Conservation (phyloP, 2,797 vertebrate species). For the Chiroxiphia lanceolata region DNA sequence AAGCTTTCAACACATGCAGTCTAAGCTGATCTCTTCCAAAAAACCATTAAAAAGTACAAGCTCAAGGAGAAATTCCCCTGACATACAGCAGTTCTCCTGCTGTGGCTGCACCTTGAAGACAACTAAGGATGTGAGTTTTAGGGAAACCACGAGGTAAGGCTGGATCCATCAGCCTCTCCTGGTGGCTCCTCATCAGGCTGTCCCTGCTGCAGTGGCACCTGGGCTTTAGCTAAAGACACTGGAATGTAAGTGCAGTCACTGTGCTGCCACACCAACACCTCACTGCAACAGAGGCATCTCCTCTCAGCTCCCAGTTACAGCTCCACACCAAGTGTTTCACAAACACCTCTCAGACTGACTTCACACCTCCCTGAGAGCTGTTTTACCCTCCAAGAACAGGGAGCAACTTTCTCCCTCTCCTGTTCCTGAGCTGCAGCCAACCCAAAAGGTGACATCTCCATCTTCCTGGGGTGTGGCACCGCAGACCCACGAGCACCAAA, state of each 20-base stretch:
- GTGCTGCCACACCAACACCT: not conserved
- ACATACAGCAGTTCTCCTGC: not conserved
- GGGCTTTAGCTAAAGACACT: too few relatives aligned
- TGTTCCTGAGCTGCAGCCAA: not conserved
- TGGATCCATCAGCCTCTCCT: not conserved
- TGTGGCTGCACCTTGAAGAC: not conserved
- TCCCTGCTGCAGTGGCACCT: not conserved
- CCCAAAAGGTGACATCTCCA: not conserved
- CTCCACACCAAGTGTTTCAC: not conserved
- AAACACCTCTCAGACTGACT: not conserved
- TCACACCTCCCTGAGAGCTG: not conserved
- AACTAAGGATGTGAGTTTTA: not conserved
- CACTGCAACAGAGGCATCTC: not conserved
- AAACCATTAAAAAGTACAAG: not conserved
- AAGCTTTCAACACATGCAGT: not conserved
- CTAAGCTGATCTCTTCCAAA: not conserved
- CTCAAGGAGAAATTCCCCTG: not conserved
- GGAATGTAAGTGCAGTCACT: not conserved
- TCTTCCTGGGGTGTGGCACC: not conserved
- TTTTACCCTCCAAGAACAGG: not conserved
- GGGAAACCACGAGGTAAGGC: not conserved
- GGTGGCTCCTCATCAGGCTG: not conserved
- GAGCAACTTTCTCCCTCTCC: not conserved
- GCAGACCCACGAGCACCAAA: not conserved
- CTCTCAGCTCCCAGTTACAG: not conserved